Conservation (phyloP, 2,113 vertebrate genomes). For the Ammodramus savannarum region DNA sequence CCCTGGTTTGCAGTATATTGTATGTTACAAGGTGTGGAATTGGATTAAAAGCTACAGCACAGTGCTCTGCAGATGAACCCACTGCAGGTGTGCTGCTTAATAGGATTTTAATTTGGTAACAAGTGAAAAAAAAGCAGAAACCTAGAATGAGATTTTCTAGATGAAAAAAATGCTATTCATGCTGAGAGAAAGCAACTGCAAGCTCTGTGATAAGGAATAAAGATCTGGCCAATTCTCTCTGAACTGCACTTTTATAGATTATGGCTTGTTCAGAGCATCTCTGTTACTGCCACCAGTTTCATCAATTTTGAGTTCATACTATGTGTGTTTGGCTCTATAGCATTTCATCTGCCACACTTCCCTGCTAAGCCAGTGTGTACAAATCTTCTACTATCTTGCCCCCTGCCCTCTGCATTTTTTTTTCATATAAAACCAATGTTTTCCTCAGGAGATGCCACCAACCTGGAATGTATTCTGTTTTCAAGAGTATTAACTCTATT, state of each 20-base stretch:
- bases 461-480: not conserved
- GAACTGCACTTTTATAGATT: not conserved
- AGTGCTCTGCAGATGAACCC: not conserved
- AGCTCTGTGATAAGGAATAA: constrained; percentile 3
- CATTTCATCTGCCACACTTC: not conserved
- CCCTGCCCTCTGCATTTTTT: not conserved
- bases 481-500: not conserved
- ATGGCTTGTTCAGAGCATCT: not conserved
- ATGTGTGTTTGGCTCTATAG: not conserved
- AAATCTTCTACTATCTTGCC: not conserved
- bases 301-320: not conserved
- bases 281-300: not conserved
- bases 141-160: not conserved
- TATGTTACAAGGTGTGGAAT: not conserved
- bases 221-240: not conserved
- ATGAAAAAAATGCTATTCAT: not conserved
- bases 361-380: not conserved
- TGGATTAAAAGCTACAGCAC: not conserved
- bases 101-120: constrained; percentile 25
- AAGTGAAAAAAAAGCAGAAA: constrained; percentile 11
- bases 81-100: constrained; percentile 39
- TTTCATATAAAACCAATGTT: not conserved
- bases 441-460: not conserved
- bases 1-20: constrained; percentile 15
- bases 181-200: constrained; percentile 44